Conservation (phyloP, 1,140 invertebrate species). For the Mactra quadrangularis region DNA sequence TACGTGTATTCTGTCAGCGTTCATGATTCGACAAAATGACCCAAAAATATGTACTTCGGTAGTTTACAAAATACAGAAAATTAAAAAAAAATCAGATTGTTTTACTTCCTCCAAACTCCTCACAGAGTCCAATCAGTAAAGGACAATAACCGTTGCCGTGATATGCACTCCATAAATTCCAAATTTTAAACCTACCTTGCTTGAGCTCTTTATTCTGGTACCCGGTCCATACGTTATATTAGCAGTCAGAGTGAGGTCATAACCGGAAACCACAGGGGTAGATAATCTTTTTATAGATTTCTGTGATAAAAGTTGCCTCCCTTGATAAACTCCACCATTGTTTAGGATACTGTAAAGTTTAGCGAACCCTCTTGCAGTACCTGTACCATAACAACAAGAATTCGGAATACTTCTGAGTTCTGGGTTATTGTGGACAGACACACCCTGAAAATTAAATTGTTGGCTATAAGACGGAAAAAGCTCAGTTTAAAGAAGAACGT, state of each 20-base stretch:
- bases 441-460: background rate
- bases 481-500: too few relatives aligned
- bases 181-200: too few relatives aligned
- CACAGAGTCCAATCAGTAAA: too few relatives aligned
- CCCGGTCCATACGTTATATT: conserved; percentile 18
- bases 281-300: conserved; percentile 19
- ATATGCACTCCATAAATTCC: too few relatives aligned
- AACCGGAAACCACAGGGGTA: background rate
- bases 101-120: too few relatives aligned
- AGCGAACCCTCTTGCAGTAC: conserved; percentile 50
- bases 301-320: conserved; percentile 20
- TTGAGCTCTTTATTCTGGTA: background rate
- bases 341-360: conserved; percentile 53
- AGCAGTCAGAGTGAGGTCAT: background rate
- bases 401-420: conserved; percentile 23
- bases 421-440: conserved; percentile 14
- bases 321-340: conserved; percentile 41
- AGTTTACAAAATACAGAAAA: too few relatives aligned
- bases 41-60: too few relatives aligned
- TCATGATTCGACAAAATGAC: too few relatives aligned
- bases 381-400: conserved; percentile 33
- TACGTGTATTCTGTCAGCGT: too few relatives aligned
- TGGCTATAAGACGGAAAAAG: too few relatives aligned
- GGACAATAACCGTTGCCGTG: too few relatives aligned
- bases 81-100: too few relatives aligned